Percentiles rank a stretch among this genome's conserved stretches.
These are phyloP conservation scores for Etheostoma nigrum DNA, from an alignment of 2,797 vertebrate species.

Conservation along the genomic window DNA sequence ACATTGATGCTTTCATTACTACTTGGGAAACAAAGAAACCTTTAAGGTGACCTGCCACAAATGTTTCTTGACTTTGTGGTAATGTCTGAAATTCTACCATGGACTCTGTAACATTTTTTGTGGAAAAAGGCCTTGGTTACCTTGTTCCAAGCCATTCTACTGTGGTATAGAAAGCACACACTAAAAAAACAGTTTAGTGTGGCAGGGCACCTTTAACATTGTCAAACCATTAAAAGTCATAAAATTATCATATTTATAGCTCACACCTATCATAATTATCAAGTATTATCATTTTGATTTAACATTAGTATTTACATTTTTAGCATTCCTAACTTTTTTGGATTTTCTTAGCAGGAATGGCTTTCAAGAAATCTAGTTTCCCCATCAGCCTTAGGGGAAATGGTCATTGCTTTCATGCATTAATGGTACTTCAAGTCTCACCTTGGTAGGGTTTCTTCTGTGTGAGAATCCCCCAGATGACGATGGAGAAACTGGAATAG, in stretches of 20 bases:
- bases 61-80: too few species aligned
- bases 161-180: too few species aligned
- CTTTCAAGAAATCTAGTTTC: not conserved
- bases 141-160: too few species aligned
- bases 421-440: constrained; percentile 56
- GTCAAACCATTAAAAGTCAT: not conserved
- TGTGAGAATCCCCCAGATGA: constrained; percentile 97
- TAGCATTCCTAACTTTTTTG: not conserved
- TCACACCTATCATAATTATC: not conserved
- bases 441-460: constrained; percentile 98
- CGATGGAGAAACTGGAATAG: constrained; percentile 91
- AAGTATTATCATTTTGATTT: not conserved
- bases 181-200: too few species aligned
- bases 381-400: not conserved
- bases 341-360: not conserved
- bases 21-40: too few species aligned
- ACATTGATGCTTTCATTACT: not conserved
- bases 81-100: too few species aligned
- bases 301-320: not conserved
- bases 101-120: too few species aligned
- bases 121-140: too few species aligned
- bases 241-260: not conserved
- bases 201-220: too few species aligned
- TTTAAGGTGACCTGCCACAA: too few species aligned
- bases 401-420: not conserved